phyloP scores from a whole-genome alignment of 2,888 invertebrate species.

The Kuschelorhynchus macadamiae region DNA sequence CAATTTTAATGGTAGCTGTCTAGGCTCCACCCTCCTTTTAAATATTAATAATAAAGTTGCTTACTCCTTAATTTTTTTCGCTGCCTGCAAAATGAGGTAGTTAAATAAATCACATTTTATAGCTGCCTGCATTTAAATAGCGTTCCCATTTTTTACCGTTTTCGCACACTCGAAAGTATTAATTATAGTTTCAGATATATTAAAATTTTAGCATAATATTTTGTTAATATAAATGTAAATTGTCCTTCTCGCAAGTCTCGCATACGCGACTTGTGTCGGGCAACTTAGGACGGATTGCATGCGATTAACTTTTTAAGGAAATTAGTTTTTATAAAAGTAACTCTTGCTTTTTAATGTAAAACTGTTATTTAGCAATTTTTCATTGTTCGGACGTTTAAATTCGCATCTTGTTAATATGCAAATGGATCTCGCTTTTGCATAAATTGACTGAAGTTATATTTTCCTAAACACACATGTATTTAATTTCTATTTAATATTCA shows the following conservation, averaged over 20 bases:
- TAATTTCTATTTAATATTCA: too few relatives aligned
- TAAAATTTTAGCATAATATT: constrained; percentile 40
- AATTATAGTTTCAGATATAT: constrained; percentile 37
- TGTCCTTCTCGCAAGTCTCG: not conserved
- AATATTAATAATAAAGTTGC: constrained; percentile 38
- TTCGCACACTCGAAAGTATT: constrained; percentile 30
- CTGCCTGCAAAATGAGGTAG: constrained; percentile 24
- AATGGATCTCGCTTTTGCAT: too few relatives aligned
- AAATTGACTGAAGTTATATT: too few relatives aligned
- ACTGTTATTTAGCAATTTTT: too few relatives aligned
- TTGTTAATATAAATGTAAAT: constrained; percentile 45
- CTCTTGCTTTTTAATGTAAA: too few relatives aligned
- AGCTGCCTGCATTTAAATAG: constrained; percentile 33
- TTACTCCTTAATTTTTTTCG: constrained; percentile 21
- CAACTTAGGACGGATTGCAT: too few relatives aligned
- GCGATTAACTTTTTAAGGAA: too few relatives aligned
- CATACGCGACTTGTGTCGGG: too few relatives aligned
- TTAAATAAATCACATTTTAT: constrained; percentile 41
- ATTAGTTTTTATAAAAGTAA: too few relatives aligned
- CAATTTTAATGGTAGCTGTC: constrained; percentile 26
- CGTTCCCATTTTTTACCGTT: constrained; percentile 20
- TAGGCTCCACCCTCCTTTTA: constrained; percentile 26
- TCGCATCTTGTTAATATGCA: too few relatives aligned
- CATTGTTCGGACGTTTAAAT: too few relatives aligned
- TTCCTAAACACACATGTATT: too few relatives aligned